Percentiles rank a stretch among this genome's conserved stretches.
These are phyloP conservation scores for Natrix natrix DNA, from an alignment of 2,797 vertebrate species.

Conservation along the genomic window DNA sequence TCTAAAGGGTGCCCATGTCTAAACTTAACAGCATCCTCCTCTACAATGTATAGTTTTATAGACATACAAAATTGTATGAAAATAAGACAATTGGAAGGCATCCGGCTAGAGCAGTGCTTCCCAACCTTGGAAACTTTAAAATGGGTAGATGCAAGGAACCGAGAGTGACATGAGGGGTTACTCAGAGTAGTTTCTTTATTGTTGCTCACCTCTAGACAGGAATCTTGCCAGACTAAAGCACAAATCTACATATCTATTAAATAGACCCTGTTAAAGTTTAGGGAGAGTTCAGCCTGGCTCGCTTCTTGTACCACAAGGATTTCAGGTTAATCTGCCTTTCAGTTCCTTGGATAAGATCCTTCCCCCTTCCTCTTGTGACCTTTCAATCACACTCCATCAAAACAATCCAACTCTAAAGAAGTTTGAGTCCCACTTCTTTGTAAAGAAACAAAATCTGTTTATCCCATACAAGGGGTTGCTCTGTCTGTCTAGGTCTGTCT, in stretches of 20 bases:
- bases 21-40: background rate
- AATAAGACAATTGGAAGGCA: background rate
- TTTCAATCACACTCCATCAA: background rate
- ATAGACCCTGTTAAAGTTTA: background rate
- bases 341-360: background rate
- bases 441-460: background rate
- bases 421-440: background rate
- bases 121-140: background rate
- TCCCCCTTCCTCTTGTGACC: background rate
- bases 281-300: too few relatives aligned
- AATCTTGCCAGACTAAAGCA: background rate
- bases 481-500: background rate
- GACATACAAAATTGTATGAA: background rate
- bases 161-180: background rate
- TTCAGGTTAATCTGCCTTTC: background rate
- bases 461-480: background rate
- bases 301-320: background rate
- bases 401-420: background rate
- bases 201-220: background rate
- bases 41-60: background rate
- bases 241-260: background rate
- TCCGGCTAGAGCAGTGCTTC: background rate
- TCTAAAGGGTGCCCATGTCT: background rate
- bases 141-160: background rate
- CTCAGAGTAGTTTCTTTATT: background rate